Evolutionary conservation across 1,140 invertebrate genomes (phyloP).

Genomic region (Aporrectodea caliginosa): DNA sequence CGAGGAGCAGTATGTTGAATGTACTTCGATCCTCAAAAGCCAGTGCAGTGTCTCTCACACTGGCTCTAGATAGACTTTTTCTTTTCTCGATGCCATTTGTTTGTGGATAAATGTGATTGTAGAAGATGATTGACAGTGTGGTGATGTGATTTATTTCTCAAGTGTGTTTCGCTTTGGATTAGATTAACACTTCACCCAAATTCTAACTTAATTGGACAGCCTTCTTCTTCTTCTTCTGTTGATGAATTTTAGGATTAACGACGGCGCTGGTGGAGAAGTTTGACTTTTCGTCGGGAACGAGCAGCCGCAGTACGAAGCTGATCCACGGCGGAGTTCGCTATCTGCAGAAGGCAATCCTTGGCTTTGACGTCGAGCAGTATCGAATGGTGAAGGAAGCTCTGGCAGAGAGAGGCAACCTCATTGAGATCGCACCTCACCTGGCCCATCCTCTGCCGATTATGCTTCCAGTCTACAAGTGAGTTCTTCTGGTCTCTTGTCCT

Average conservation of each 20-base stretch:
- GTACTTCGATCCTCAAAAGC: too few species aligned
- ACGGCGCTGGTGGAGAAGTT: conserved; percentile 94
- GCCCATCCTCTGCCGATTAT: conserved; percentile 96
- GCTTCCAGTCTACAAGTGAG: conserved; percentile 93
- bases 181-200: too few species aligned
- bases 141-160: too few species aligned
- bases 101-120: too few species aligned
- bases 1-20: too few species aligned
- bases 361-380: conserved; percentile 77
- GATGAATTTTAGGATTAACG: conserved; percentile 78
- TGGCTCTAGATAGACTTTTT: too few species aligned
- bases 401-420: conserved; percentile 86
- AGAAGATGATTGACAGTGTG: too few species aligned
- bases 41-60: too few species aligned
- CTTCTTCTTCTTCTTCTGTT: too few species aligned
- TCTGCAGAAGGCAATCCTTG: conserved; percentile 93
- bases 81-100: too few species aligned
- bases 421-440: conserved; percentile 92
- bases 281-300: conserved; percentile 96
- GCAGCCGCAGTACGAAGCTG: conserved; percentile 88
- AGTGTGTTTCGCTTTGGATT: too few species aligned
- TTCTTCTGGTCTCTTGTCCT: conserved; percentile 39
- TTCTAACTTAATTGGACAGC: too few species aligned
- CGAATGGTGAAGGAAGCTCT: conserved; percentile 73
- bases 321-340: conserved; percentile 99